Conservation (phyloP, 2,113 vertebrate species). For the Hassar affinis region DNA sequence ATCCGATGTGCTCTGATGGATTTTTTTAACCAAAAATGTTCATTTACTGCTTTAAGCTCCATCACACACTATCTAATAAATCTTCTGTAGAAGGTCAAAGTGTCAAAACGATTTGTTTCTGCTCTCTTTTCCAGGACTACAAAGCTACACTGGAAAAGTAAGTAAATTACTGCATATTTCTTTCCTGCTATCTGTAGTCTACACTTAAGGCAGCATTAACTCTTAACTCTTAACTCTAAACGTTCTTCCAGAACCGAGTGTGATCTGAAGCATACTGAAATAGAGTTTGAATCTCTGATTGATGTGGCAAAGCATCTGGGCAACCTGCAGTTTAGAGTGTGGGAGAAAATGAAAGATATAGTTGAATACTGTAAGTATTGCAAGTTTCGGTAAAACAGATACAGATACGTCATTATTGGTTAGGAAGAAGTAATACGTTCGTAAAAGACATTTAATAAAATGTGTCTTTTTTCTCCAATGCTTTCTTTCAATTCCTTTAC, state of each 20-base stretch:
- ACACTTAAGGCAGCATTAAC: background rate
- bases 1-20: background rate
- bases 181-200: background rate
- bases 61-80: background rate
- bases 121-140: conserved; percentile 28
- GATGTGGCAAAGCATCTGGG: conserved; percentile 46
- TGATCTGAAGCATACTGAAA: conserved; percentile 11
- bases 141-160: conserved; percentile 35
- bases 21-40: background rate
- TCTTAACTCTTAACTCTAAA: no score
- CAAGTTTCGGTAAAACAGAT: no score
- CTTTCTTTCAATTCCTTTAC: background rate
- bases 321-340: conserved; percentile 51
- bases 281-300: conserved; percentile 17
- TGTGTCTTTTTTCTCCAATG: background rate
- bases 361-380: conserved; percentile 42
- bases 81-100: background rate
- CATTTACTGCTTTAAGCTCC: background rate
- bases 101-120: background rate
- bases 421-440: background rate
- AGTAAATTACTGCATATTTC: background rate
- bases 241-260: conserved; percentile 36
- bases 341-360: conserved; percentile 39
- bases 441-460: no score
- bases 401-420: background rate